phyloP scores from a whole-genome alignment of 2,888 invertebrate species.

The Andrena marginata region DNA sequence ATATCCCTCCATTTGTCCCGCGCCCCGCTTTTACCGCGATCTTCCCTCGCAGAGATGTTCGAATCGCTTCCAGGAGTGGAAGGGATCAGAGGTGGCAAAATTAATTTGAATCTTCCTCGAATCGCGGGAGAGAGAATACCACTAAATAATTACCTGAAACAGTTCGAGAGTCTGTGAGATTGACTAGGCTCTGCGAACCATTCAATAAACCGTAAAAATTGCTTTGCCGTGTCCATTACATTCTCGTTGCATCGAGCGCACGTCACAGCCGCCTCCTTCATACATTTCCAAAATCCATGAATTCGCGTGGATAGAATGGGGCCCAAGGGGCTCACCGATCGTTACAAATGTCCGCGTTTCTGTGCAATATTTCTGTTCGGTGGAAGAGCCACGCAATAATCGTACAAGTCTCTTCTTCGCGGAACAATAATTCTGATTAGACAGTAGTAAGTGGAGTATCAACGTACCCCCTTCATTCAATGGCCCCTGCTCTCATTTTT shows the following conservation, averaged over 20 bases:
- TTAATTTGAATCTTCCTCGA: too few species aligned
- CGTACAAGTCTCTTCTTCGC: too few species aligned
- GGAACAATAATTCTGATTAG: too few species aligned
- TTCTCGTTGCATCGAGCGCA: neutral
- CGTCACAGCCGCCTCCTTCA: neutral
- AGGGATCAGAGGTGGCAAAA: neutral
- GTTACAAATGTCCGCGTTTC: slow-evolving; percentile 6
- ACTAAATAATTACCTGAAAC: too few species aligned
- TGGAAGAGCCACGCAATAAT: neutral
- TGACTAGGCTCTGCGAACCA: neutral
- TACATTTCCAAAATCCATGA: neutral
- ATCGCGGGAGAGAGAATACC: too few species aligned
- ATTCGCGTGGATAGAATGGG: neutral
- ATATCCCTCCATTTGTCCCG: neutral
- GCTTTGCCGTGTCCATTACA: neutral
- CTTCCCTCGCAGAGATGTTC: neutral
- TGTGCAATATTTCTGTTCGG: neutral
- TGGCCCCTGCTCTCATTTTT: too few species aligned
- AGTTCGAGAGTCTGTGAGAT: neutral
- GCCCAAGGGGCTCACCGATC: neutral
- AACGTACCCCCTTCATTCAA: too few species aligned
- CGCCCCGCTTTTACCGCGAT: neutral
- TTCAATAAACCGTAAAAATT: slow-evolving; percentile 13
- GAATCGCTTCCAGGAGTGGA: neutral
- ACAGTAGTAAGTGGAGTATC: too few species aligned